A percentile compares a stretch with the other conserved stretches of the same genome.
These are phyloP conservation scores for Drosophila sordidula DNA, from an alignment of 2,888 invertebrate genomes.

Conservation along the genomic window DNA sequence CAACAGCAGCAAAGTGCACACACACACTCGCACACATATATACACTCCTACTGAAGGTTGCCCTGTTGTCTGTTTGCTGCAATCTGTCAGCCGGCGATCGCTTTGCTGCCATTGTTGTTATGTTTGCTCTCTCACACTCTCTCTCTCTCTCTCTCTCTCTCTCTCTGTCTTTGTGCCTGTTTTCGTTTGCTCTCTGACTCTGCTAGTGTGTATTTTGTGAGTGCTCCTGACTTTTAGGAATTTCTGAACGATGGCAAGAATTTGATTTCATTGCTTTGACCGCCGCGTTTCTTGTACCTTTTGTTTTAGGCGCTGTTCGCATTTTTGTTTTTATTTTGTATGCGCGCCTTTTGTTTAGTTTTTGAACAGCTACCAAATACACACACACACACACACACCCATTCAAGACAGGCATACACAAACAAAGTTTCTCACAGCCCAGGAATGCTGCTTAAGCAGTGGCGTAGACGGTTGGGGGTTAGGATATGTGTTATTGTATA, in stretches of 20 bases:
- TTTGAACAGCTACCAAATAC: conserved; percentile 47
- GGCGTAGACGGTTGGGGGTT: conserved; percentile 33
- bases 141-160: conserved; percentile 28
- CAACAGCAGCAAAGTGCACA: conserved; percentile 51
- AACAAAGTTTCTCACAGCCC: conserved; percentile 43
- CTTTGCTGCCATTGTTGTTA: conserved; percentile 33
- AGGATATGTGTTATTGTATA: neutral
- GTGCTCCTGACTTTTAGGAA: conserved; percentile 75
- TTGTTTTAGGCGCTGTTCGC: conserved; percentile 70
- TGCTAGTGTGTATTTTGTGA: conserved; percentile 12
- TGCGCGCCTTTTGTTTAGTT: conserved; percentile 72
- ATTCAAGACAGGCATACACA: conserved; percentile 21
- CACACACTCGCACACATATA: conserved; percentile 14
- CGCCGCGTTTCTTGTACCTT: conserved; percentile 63
- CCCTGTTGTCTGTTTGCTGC: conserved; percentile 58
- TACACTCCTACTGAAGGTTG: conserved; percentile 50
- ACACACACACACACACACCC: conserved; percentile 31
- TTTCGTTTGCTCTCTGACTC: conserved; percentile 31
- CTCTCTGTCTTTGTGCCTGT: conserved; percentile 24
- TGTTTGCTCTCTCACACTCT: conserved; percentile 33
- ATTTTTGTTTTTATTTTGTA: conserved; percentile 69
- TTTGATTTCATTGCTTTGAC: conserved; percentile 74
- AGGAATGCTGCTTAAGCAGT: conserved; percentile 57
- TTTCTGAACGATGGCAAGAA: conserved; percentile 80
- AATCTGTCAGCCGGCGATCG: conserved; percentile 74